Base-by-base conservation (phyloP, 2,113 vertebrate species). In the Gadus chalcogrammus region DNA sequence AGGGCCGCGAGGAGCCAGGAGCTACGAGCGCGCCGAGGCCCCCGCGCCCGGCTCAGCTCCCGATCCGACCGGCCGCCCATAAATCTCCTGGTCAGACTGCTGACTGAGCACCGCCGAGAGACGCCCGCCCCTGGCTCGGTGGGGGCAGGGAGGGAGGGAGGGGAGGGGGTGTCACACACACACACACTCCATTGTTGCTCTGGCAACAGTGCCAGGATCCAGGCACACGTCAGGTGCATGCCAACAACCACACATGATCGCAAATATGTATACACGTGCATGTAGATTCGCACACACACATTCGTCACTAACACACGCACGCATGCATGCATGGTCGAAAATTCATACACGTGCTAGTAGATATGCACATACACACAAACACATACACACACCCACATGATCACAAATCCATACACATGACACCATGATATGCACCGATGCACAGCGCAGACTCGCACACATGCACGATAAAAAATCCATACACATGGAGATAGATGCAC, bases 21-120 rank as follows among this genome's bases (percentile, higher is more conserved):
- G 82, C 84, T 81, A 88, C 74, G 60, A 22, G 11, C 31, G 31
- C 31, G 7, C 60, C n/a, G n/a, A 17, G n/a, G n/a, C 20, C 60
- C 60, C 65, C 77, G 72, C 72, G 70, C 82, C 31, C 73, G 71
- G 67, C 73, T 20, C 5, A 15, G 65, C 66, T 68, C 56, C 68
- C 61, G 22, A 64, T 83, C 79, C 68, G 75, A 76, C 79, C 78
- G 74, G 72, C 70, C 80, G 86, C 80, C 78, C 82, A 85, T 89
- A 87, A 76, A 91, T 91, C 88, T 90, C 70, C 56, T 66, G 80
- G 73, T 73, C 73, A 73, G 74, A 74, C 70, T 89, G 90, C 90
- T 90, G 88, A 90, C 72, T 74, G 77, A 85, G 90, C 89, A 87
- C 67, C 76, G 75, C 77, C 22, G 63, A 83, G 81, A 77, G 68